These are phyloP conservation scores for Axis porcinus DNA, from an alignment of 2,113 vertebrate species.

Conservation along the genomic window DNA sequence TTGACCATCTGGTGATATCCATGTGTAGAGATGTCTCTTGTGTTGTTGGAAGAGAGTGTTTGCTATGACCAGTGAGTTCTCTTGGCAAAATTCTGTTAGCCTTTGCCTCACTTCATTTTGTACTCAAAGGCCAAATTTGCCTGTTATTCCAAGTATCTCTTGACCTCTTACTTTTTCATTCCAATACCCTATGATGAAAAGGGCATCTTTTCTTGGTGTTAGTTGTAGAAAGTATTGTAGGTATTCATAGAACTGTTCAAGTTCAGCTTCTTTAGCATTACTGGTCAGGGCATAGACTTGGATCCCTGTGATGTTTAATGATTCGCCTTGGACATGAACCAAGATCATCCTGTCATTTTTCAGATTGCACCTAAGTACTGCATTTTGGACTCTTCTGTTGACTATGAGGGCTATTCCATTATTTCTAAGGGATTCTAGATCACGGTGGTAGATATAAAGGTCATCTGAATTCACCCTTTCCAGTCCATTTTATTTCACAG, in stretches of 20 bases:
- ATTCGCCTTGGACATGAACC: background rate
- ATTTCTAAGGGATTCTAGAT: background rate
- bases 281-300: background rate
- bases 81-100: background rate
- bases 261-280: background rate
- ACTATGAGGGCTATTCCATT: background rate
- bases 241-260: background rate
- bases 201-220: background rate
- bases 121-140: background rate
- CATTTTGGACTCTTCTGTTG: background rate
- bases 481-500: background rate
- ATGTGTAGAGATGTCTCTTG: background rate
- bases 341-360: background rate
- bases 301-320: background rate
- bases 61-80: background rate
- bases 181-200: background rate
- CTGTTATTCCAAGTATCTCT: background rate
- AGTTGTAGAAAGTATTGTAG: background rate
- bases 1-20: background rate
- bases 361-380: background rate
- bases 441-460: background rate
- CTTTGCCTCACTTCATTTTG: background rate
- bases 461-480: background rate
- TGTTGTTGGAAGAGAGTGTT: background rate
- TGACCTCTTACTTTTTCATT: background rate